phyloP scores from a whole-genome alignment of 1,140 invertebrate species.

The Drosophila orena region DNA sequence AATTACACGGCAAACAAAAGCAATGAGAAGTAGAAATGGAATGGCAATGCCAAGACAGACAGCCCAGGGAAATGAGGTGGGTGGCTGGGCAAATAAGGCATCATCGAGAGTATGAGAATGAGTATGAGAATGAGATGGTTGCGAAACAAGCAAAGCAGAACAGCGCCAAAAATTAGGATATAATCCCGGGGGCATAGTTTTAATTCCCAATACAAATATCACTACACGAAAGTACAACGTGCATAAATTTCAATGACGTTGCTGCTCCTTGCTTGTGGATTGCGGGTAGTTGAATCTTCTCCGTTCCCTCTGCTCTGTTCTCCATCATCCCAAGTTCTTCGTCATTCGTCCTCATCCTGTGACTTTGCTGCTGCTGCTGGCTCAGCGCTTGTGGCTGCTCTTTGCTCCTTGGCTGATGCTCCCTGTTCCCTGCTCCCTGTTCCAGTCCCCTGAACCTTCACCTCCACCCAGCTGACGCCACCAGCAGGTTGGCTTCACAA shows the following conservation, averaged over 20 bases:
- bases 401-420: constrained; percentile 30
- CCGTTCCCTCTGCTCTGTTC: background rate
- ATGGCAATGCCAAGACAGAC: constrained; percentile 46
- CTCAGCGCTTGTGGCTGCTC: constrained; percentile 50
- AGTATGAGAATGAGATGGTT: background rate
- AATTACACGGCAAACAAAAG: constrained; percentile 80
- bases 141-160: constrained; percentile 33
- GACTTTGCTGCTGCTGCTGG: constrained; percentile 39
- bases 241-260: constrained; percentile 83
- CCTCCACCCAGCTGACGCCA: constrained; percentile 13
- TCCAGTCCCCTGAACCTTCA: constrained; percentile 2
- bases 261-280: constrained; percentile 41
- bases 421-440: constrained; percentile 2
- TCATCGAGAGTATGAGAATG: constrained; percentile 11
- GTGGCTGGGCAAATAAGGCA: background rate
- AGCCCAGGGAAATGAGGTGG: constrained; percentile 12
- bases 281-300: constrained; percentile 30
- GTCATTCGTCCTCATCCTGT: constrained; percentile 1
- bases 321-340: background rate
- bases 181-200: constrained; percentile 81
- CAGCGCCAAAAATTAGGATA: constrained; percentile 76
- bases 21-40: constrained; percentile 80
- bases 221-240: constrained; percentile 82
- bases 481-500: constrained; percentile 63
- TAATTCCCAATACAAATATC: constrained; percentile 84